These are phyloP conservation scores for Heliothis peltigera DNA, from an alignment of 2,888 invertebrate genomes.

Conservation along the genomic window DNA sequence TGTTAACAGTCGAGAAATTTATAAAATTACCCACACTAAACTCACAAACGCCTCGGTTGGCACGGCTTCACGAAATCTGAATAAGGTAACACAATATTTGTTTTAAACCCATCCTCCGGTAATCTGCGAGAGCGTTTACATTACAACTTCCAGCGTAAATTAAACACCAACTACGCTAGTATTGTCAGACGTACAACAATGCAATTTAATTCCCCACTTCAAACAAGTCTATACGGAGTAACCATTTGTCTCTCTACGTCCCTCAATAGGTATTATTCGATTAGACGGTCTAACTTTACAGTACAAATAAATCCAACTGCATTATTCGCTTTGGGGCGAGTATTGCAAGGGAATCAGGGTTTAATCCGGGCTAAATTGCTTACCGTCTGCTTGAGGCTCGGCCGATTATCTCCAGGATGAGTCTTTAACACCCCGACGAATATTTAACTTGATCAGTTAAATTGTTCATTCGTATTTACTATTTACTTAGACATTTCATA, in stretches of 20 bases:
- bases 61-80: slow-evolving; percentile 34
- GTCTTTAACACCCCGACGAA: slow-evolving; percentile 64
- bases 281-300: slow-evolving; percentile 70
- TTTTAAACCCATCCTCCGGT: slow-evolving; percentile 37
- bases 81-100: slow-evolving; percentile 50
- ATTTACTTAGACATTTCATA: slow-evolving; percentile 12
- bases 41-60: slow-evolving; percentile 27
- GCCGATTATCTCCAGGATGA: slow-evolving; percentile 68
- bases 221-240: slow-evolving; percentile 47
- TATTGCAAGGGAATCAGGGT: slow-evolving; percentile 73
- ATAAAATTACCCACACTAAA: slow-evolving; percentile 34
- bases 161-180: slow-evolving; percentile 40
- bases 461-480: slow-evolving; percentile 32
- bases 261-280: slow-evolving; percentile 75
- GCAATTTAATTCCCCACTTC: slow-evolving; percentile 63
- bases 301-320: slow-evolving; percentile 76
- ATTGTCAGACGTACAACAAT: slow-evolving; percentile 47
- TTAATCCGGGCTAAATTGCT: slow-evolving; percentile 78
- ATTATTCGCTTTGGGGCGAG: slow-evolving; percentile 74
- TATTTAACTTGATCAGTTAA: slow-evolving; percentile 69
- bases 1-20: slow-evolving; percentile 23
- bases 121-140: slow-evolving; percentile 34
- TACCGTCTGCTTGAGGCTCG: slow-evolving; percentile 70
- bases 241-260: slow-evolving; percentile 57
- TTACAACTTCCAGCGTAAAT: slow-evolving; percentile 47